Evolutionary conservation across 2,113 vertebrate species (phyloP), one percentile per base, ranked within the genome.

Genomic region (Micronycteris hirsuta): DNA sequence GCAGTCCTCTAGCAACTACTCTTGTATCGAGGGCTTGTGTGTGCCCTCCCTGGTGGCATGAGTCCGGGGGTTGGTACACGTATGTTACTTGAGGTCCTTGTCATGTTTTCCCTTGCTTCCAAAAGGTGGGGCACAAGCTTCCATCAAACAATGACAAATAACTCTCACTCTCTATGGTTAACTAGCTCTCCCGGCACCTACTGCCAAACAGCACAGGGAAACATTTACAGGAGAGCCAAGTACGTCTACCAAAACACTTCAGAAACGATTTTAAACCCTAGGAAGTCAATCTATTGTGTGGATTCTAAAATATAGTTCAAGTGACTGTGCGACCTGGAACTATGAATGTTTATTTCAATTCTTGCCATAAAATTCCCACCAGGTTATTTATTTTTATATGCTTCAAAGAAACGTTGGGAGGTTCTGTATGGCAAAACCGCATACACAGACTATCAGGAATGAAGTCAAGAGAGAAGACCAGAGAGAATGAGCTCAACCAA

Each of bases 331-430:
- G 74, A 83, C 71, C 31, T 7, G 43, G 52, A 88, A 89, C 33
- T 67, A 26, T 71, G 45, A 49, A 78, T 52, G 81, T 86, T 95
- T 74, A 93, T 84, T 92, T 90, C 41, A 87, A 16, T 54, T 83
- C 45, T 93, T 93, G 20, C 36, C 26, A 43, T 76, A 58, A 73
- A 81, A 74, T 76, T 70, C 19, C 71, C 38, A 31, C 24, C 38
- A 28, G 41, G 8, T 5, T 45, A 89, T 74, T 80, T 38, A 74
- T 80, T 52, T 77, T 77, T 83, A 58, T 67, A 16, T 43, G 4
- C 16, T 96, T 38, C 19, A 47, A 94, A 76, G 26, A 92, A 95
- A 86, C 58, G 15, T 19, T 13, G 43, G 28, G 38, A 47, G 28
- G 11, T 74, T 80, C 80, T 74, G 56, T 61, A 19, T 1, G 33